Conservation (phyloP, 2,113 vertebrate genomes). For the Campylorhamphus procurvoides region DNA sequence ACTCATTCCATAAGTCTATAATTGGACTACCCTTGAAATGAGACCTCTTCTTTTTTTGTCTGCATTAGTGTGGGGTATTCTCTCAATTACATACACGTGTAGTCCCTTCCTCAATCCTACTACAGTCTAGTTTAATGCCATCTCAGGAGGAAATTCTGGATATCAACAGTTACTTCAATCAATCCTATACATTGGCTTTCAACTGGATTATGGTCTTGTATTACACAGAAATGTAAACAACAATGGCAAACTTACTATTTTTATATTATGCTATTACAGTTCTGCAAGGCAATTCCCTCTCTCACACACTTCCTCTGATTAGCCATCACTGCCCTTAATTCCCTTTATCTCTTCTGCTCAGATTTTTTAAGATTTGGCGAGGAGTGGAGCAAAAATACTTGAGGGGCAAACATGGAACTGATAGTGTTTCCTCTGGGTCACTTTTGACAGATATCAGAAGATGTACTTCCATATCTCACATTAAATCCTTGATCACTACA, state of each 20-base stretch:
- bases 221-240: not conserved
- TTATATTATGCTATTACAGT: not conserved
- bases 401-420: not conserved
- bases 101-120: not conserved
- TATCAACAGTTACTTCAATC: not conserved
- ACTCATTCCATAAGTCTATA: not conserved
- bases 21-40: not conserved
- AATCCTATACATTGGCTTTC: not conserved
- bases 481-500: not conserved
- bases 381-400: not conserved
- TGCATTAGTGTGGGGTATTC: not conserved
- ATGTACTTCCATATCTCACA: not conserved
- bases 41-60: not conserved
- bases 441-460: not conserved
- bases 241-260: not conserved
- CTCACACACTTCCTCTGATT: not conserved
- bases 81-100: not conserved
- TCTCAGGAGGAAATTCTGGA: not conserved
- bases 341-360: not conserved
- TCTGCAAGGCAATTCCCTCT: not conserved
- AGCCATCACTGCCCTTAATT: not conserved
- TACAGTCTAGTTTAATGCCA: not conserved
- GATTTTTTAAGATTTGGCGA: not conserved
- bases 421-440: not conserved
- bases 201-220: not conserved